A percentile compares a stretch with the other conserved stretches of the same genome.
phyloP scores from a whole-genome alignment of 2,888 invertebrate genomes.

The Oligia latruncula region DNA sequence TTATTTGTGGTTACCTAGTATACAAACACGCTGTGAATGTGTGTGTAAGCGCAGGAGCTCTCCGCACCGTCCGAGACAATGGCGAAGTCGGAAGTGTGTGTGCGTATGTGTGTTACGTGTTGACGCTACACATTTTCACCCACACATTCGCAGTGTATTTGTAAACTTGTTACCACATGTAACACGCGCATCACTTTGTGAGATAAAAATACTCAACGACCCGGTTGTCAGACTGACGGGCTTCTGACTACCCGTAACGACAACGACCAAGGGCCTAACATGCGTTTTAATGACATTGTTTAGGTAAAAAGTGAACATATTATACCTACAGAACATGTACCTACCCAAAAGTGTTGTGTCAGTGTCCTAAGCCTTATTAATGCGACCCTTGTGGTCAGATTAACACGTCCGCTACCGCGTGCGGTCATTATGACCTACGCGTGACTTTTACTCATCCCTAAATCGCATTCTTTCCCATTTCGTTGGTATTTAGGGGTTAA shows the following conservation, averaged over 20 bases:
- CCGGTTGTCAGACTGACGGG: not conserved
- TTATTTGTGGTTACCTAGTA: too few relatives aligned
- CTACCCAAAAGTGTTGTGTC: constrained; percentile 44
- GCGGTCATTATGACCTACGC: constrained; percentile 53
- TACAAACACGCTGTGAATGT: too few relatives aligned
- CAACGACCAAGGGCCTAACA: not conserved
- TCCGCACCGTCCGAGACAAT: too few relatives aligned
- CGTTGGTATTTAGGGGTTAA: constrained; percentile 36
- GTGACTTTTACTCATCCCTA: constrained; percentile 55
- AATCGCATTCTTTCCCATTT: constrained; percentile 54
- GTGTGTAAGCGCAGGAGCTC: too few relatives aligned
- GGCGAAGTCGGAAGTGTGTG: too few relatives aligned
- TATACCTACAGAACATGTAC: constrained; percentile 1
- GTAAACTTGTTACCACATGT: too few relatives aligned
- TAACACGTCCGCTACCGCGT: constrained; percentile 56
- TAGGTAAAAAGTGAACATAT: not conserved
- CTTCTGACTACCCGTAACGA: not conserved
- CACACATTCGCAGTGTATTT: too few relatives aligned
- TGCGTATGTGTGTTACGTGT: too few relatives aligned
- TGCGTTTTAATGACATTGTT: not conserved
- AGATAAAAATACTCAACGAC: too few relatives aligned
- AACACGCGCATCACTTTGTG: too few relatives aligned
- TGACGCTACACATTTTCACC: too few relatives aligned
- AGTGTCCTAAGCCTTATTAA: constrained; percentile 49
- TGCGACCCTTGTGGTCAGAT: constrained; percentile 60